A percentile compares a stretch with the other conserved stretches of the same genome.
These are phyloP conservation scores for Drosophila ohnishii DNA, from an alignment of 1,140 invertebrate genomes.

Conservation along the genomic window DNA sequence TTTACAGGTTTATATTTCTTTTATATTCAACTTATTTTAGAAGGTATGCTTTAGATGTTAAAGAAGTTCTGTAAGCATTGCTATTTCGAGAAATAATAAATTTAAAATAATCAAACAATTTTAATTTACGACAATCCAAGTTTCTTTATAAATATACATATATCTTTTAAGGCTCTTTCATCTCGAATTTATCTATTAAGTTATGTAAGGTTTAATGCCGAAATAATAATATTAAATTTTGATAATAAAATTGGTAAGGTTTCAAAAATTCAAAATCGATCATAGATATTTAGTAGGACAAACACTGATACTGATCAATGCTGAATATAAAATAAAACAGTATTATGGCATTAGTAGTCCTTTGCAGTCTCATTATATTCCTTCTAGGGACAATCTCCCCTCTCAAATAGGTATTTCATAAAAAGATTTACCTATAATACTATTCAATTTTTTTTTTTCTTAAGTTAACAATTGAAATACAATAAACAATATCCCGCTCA, in stretches of 20 bases:
- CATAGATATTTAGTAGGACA: neutral
- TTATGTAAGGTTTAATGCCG: no score
- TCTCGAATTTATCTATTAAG: neutral
- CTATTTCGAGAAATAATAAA: neutral
- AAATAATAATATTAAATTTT: no score
- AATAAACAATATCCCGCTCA: slow-evolving; percentile 31
- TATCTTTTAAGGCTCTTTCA: neutral
- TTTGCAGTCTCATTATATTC: neutral
- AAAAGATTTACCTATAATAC: neutral
- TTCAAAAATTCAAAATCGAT: neutral
- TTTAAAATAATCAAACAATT: neutral
- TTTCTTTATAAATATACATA: neutral
- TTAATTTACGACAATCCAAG: no score
- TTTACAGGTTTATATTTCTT: neutral
- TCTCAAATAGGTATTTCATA: neutral
- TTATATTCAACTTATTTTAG: neutral
- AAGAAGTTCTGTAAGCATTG: neutral
- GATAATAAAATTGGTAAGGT: no score
- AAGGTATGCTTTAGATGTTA: neutral
- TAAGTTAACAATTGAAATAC: slow-evolving; percentile 24
- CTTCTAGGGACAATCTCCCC: neutral
- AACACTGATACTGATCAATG: neutral
- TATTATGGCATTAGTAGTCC: neutral
- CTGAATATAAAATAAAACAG: neutral
- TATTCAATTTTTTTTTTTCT: neutral